phyloP scores from a whole-genome alignment of 2,113 vertebrate species.

The Cebus imitator region DNA sequence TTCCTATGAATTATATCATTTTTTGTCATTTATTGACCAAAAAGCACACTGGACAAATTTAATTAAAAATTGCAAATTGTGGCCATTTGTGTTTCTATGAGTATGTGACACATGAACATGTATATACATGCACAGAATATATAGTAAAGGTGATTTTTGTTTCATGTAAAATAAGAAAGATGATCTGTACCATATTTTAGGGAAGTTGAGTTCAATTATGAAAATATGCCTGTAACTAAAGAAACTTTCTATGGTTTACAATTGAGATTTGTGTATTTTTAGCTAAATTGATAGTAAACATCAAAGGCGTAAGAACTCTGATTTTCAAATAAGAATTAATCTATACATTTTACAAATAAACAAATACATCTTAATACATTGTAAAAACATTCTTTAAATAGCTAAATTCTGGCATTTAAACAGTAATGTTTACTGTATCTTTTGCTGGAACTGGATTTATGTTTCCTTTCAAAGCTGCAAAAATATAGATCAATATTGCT shows the following conservation, averaged over 20 bases:
- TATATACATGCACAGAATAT: not conserved
- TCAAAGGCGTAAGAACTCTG: not conserved
- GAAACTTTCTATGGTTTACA: not conserved
- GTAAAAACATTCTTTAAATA: not conserved
- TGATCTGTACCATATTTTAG: not conserved
- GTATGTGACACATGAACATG: not conserved
- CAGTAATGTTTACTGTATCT: constrained; percentile 66
- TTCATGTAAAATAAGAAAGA: not conserved
- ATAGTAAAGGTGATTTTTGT: not conserved
- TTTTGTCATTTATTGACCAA: not conserved
- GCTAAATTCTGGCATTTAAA: constrained; percentile 62
- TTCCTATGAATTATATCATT: not conserved
- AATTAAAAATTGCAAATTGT: not conserved
- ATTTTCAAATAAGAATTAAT: not conserved
- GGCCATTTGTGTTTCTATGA: not conserved
- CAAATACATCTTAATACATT: not conserved
- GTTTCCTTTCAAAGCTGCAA: constrained; percentile 76
- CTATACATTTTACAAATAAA: not conserved
- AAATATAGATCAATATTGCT: constrained; percentile 79
- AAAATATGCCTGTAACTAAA: not conserved
- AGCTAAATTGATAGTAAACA: not conserved
- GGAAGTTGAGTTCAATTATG: not conserved
- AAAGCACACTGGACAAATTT: not conserved
- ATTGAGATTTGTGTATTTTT: not conserved
- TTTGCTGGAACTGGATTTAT: constrained; percentile 79